Conservation (phyloP, 2,797 vertebrate species). For the Microctenopoma steveboyesi region DNA sequence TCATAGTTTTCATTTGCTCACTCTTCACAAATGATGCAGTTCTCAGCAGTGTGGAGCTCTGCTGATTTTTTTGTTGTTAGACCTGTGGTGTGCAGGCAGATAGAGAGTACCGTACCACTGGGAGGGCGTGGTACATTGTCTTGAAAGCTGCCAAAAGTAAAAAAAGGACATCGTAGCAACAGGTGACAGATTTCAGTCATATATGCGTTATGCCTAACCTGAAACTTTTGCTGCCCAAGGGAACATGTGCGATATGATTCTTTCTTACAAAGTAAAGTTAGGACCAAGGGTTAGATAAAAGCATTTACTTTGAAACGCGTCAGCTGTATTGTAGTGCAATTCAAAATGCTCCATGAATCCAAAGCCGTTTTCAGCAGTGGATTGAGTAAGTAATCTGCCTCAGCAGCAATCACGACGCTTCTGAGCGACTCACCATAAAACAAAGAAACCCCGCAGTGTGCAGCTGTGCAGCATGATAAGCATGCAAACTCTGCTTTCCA, state of each 20-base stretch:
- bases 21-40: conserved; percentile 70
- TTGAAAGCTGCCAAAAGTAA: conserved; percentile 53
- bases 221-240: conserved; percentile 35
- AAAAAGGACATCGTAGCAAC: conserved; percentile 48
- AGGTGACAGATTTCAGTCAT: conserved; percentile 58
- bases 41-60: conserved; percentile 55
- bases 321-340: conserved; percentile 11
- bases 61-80: conserved; percentile 43
- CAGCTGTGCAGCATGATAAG: conserved; percentile 70
- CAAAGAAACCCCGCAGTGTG: conserved; percentile 59
- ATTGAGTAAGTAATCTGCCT: conserved; percentile 50
- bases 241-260: conserved; percentile 18
- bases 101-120: conserved; percentile 33
- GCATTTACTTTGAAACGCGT: conserved; percentile 18
- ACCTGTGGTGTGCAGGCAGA: conserved; percentile 38
- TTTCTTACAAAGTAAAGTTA: conserved; percentile 5
- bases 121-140: conserved; percentile 49
- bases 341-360: conserved; percentile 17
- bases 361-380: conserved; percentile 21
- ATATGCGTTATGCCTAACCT: conserved; percentile 35
- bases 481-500: conserved; percentile 57
- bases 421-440: conserved; percentile 54
- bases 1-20: conserved; percentile 50
- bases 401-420: conserved; percentile 48
- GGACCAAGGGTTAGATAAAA: conserved; percentile 10